A percentile compares a stretch with the other conserved stretches of the same genome.
Evolutionary conservation across 1,140 invertebrate genomes (phyloP).

Genomic region (Drosophila yakuba): DNA sequence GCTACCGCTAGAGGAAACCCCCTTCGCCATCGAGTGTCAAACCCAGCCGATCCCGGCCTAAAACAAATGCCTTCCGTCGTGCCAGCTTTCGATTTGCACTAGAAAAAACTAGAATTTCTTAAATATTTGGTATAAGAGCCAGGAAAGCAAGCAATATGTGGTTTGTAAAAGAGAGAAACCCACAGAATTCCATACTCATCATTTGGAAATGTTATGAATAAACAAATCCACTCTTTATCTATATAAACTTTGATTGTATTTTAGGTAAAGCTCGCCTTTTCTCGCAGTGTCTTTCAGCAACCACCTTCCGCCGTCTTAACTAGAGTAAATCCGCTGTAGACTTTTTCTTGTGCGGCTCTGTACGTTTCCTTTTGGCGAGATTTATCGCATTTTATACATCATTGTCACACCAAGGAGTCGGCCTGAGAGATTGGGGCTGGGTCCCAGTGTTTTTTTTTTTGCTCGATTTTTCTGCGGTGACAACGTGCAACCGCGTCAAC

Average conservation of each 20-base stretch:
- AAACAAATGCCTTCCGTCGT: slow-evolving; percentile 75
- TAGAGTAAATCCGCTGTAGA: slow-evolving; percentile 59
- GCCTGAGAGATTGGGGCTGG: slow-evolving; percentile 8
- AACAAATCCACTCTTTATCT: no score
- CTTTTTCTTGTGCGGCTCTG: slow-evolving; percentile 32
- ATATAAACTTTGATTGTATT: no score
- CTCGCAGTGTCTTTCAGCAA: slow-evolving; percentile 7
- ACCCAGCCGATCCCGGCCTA: slow-evolving; percentile 20
- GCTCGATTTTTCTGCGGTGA: slow-evolving; percentile 64
- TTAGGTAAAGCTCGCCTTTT: not conserved
- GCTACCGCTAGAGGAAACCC: slow-evolving; percentile 9
- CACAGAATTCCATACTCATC: no score
- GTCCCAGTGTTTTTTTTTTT: slow-evolving; percentile 9
- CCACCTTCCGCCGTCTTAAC: slow-evolving; percentile 37
- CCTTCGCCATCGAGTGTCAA: not conserved
- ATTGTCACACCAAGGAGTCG: slow-evolving; percentile 72
- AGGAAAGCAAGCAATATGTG: no score
- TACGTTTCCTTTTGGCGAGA: slow-evolving; percentile 55
- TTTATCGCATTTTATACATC: slow-evolving; percentile 81
- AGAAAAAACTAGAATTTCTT: not conserved
- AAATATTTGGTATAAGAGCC: no score
- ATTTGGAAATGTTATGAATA: no score
- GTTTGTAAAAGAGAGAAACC: no score
- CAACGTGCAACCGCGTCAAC: slow-evolving; percentile 73
- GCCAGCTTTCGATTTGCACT: slow-evolving; percentile 32